Base-by-base conservation (phyloP, 1,140 invertebrate species). In the Batillaria attramentaria region DNA sequence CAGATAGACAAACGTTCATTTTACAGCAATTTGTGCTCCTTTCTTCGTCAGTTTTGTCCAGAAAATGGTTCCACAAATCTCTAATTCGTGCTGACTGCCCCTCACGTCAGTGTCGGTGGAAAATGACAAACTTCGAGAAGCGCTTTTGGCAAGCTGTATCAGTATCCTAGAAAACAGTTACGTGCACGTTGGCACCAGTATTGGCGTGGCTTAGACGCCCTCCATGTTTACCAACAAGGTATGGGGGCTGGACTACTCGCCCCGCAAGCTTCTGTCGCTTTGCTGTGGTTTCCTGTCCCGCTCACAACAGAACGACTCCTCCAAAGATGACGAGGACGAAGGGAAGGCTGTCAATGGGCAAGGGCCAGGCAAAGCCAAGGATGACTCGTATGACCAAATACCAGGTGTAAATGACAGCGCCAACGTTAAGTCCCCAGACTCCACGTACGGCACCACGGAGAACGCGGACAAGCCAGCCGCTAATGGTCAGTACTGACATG, bases 181-280 rank as follows among this genome's bases (percentile, higher is more conserved):
- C n/a, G n/a, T n/a, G n/a, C n/a, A n/a, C n/a, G n/a, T n/a, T n/a
- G n/a, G n/a, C n/a, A n/a, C n/a, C n/a, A n/a, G n/a, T n/a, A n/a
- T n/a, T n/a, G n/a, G n/a, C n/a, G n/a, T n/a, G n/a, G n/a, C n/a
- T n/a, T n/a, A n/a, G n/a, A n/a, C n/a, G n/a, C n/a, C n/a, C n/a
- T 66, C 28, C 13, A 78, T 78, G 76, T 78, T 78, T 42, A 60
- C 31, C 39, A 54, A 54, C 42, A 78, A 70, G 54, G n/a, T 69
- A 16, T 78, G 66, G 76, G 66, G 76, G 35, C 35, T 69, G 8
- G 43, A 54, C 66, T 69, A 70, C 76, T 78, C 76, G 28, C 66
- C 76, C 35, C 35, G 54, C 10, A 68, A 60, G 18, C 68, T 81
- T 33, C 50, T 43, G 33, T 28, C 72, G 5, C 10, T 72, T n/a